Conservation (phyloP, 2,888 invertebrate species). For the Pollenia labialis region DNA sequence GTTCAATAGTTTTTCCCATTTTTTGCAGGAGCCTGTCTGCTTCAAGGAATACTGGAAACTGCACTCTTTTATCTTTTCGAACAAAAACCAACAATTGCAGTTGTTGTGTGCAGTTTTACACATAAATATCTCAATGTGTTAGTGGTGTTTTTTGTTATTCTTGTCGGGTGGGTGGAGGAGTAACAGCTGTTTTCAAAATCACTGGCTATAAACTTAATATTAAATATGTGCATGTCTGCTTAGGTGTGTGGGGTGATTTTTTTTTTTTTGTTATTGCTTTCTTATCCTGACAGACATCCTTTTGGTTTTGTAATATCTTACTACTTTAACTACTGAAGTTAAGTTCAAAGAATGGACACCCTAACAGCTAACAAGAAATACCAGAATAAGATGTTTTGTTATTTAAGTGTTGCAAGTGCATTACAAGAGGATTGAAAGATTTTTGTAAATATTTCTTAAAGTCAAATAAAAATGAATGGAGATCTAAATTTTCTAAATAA, state of each 20-base stretch:
- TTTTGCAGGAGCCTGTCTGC: neutral
- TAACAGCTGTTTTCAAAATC: conserved; percentile 71
- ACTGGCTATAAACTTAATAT: conserved; percentile 57
- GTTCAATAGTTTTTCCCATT: conserved; percentile 30
- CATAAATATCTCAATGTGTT: neutral
- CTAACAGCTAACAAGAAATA: conserved; percentile 1
- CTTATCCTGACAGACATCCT: conserved; percentile 16
- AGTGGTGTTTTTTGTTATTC: neutral
- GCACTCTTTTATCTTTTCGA: conserved; percentile 12
- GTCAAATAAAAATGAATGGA: neutral
- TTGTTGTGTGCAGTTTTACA: conserved; percentile 31
- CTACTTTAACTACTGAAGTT: neutral
- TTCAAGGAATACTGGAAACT: conserved; percentile 41
- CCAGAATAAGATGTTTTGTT: neutral
- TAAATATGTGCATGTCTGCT: conserved; percentile 11
- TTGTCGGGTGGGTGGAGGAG: conserved; percentile 12
- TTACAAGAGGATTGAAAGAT: too few relatives aligned
- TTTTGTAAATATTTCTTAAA: too few relatives aligned
- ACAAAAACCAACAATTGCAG: neutral
- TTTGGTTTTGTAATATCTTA: neutral
- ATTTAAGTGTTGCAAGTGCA: conserved; percentile 19
- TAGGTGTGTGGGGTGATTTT: neutral
- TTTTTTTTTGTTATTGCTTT: conserved; percentile 3
- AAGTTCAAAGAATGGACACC: conserved; percentile 18
- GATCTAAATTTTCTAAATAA: neutral